Conservation (phyloP, 2,113 vertebrate species). For the Ifrita kowaldi region DNA sequence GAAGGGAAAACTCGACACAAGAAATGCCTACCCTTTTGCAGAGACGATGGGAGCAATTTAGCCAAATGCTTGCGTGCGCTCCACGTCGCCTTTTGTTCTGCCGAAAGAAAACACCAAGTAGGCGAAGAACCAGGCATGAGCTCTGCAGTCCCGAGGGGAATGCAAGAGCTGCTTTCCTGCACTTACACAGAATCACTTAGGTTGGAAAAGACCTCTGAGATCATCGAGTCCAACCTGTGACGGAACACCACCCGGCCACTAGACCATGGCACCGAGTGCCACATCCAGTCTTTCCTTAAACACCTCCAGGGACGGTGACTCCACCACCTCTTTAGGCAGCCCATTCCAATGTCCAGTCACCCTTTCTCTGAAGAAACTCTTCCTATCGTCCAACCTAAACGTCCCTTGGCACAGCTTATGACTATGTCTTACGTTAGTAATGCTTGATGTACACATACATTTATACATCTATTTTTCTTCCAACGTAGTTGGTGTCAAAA, state of each 20-base stretch:
- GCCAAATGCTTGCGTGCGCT: fast-evolving
- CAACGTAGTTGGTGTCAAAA: neutral
- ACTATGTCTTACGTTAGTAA: neutral
- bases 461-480: neutral
- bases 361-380: neutral
- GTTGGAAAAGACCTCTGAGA: neutral
- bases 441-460: no score
- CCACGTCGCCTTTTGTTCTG: neutral
- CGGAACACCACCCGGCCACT: neutral
- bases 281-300: neutral
- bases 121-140: neutral
- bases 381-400: neutral
- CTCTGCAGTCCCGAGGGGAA: neutral
- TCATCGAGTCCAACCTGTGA: neutral
- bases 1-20: no score
- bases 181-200: neutral
- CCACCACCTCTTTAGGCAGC: neutral
- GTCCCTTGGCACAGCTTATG: neutral
- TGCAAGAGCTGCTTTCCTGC: neutral
- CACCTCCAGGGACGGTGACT: no score
- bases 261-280: neutral
- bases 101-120: fast-evolving
- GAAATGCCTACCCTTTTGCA: neutral
- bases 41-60: no score
- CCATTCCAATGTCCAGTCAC: neutral